Evolutionary conservation across 2,888 invertebrate genomes (phyloP).

Genomic region (Peribatodes rhomboidaria): DNA sequence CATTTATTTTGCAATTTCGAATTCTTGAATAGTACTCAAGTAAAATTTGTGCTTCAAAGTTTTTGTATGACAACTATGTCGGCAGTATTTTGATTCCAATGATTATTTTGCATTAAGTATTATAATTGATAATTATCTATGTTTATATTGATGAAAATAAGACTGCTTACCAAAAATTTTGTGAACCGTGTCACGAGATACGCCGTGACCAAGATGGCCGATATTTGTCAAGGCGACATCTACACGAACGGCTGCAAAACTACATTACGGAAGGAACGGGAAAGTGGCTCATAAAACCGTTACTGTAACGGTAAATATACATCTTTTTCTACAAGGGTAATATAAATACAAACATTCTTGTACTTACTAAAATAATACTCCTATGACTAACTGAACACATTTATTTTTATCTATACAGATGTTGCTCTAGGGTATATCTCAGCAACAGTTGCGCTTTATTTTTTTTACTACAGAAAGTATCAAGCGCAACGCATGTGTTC

Average conservation of each 20-base stretch:
- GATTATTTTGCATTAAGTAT: background rate
- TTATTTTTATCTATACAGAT: constrained; percentile 13
- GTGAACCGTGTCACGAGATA: constrained; percentile 1
- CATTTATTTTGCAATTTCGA: too few species aligned
- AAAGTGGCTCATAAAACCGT: constrained; percentile 30
- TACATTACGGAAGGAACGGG: constrained; percentile 32
- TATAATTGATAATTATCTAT: too few species aligned
- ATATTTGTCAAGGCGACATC: constrained; percentile 30
- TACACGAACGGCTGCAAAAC: constrained; percentile 36
- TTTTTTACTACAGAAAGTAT: constrained; percentile 3
- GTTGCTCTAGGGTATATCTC: constrained; percentile 13
- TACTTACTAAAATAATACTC: constrained; percentile 18
- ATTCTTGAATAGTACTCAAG: too few species aligned
- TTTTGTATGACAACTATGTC: background rate
- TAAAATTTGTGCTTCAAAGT: background rate
- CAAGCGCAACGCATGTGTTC: constrained; percentile 24
- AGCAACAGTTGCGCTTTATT: constrained; percentile 26
- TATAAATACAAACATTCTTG: constrained; percentile 12
- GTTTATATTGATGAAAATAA: background rate
- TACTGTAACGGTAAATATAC: constrained; percentile 23
- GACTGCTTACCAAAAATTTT: constrained; percentile 17
- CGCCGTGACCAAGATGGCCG: constrained; percentile 4
- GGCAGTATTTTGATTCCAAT: background rate
- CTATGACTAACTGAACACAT: constrained; percentile 16
- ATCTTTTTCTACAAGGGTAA: constrained; percentile 17